phyloP scores from a whole-genome alignment of 1,140 invertebrate genomes.

The Coptotermes formosanus region DNA sequence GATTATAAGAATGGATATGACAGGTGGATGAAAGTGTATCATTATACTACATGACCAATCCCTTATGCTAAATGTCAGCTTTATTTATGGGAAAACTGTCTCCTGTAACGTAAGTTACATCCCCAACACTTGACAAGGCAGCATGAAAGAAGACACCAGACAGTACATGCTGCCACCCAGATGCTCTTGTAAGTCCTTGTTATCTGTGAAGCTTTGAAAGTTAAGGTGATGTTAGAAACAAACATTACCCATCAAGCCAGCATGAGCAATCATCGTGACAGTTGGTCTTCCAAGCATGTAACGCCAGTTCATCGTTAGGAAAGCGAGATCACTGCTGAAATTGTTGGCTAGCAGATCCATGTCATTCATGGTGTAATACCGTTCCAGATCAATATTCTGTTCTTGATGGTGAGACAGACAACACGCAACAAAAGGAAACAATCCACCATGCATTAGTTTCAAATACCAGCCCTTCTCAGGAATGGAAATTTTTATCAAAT shows the following conservation, averaged over 20 bases:
- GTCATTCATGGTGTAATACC: constrained; percentile 91
- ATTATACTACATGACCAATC: too few species aligned
- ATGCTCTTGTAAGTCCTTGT: too few species aligned
- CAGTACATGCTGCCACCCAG: too few species aligned
- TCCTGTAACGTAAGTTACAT: too few species aligned
- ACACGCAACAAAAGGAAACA: constrained; percentile 39
- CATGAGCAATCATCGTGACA: constrained; percentile 70
- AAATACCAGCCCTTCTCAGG: background rate
- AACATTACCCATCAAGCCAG: constrained; percentile 23
- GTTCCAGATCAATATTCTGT: constrained; percentile 90
- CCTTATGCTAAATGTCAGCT: too few species aligned
- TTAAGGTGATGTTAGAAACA: background rate
- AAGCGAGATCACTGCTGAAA: constrained; percentile 84
- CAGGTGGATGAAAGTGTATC: too few species aligned
- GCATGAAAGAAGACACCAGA: too few species aligned
- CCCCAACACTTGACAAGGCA: too few species aligned
- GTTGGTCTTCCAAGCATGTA: constrained; percentile 83
- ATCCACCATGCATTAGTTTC: constrained; percentile 39
- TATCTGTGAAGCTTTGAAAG: too few species aligned
- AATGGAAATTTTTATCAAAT: background rate
- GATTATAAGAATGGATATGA: too few species aligned
- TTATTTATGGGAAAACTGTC: too few species aligned
- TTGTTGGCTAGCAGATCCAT: constrained; percentile 82
- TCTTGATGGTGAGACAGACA: constrained; percentile 29
- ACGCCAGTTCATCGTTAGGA: constrained; percentile 91